These are phyloP conservation scores for Loxodonta africana DNA, from an alignment of 2,113 vertebrate species.

Conservation along the genomic window DNA sequence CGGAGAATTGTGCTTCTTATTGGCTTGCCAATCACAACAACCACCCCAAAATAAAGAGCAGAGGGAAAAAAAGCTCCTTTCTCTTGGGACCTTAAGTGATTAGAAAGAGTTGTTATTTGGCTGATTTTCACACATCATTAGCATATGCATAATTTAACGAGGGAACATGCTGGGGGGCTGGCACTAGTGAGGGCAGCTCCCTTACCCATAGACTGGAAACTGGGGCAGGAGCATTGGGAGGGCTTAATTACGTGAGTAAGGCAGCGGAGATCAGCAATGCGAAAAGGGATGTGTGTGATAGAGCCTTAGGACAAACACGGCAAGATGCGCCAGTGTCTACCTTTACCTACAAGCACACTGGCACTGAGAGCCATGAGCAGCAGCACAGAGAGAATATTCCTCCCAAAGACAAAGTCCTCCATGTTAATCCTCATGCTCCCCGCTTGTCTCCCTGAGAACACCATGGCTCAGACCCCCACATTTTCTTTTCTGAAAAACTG, in stretches of 20 bases:
- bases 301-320: not conserved
- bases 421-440: not conserved
- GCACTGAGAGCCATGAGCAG: not conserved
- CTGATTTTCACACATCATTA: constrained; percentile 94
- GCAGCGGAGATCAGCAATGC: not conserved
- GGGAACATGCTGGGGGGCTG: constrained; percentile 88
- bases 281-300: not conserved
- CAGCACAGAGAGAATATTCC: no score
- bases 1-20: constrained; percentile 88
- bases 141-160: constrained; percentile 92
- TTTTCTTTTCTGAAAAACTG: not conserved
- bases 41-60: constrained; percentile 81
- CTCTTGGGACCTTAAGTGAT: constrained; percentile 90
- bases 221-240: constrained; percentile 80
- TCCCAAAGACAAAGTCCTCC: not conserved
- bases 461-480: accelerated
- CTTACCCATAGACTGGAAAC: constrained; percentile 85
- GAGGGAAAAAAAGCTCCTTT: constrained; percentile 77
- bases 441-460: not conserved
- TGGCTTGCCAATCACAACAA: constrained; percentile 88
- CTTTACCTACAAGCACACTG: not conserved
- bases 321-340: not conserved
- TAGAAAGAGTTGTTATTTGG: constrained; percentile 90
- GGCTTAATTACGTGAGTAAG: constrained; percentile 75
- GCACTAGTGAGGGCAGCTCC: constrained; percentile 85